A percentile compares a stretch with the other conserved stretches of the same genome.
These are phyloP conservation scores for Pocillopora meandrina DNA, from an alignment of 92 coral and sea anemone species.

Conservation along the genomic window DNA sequence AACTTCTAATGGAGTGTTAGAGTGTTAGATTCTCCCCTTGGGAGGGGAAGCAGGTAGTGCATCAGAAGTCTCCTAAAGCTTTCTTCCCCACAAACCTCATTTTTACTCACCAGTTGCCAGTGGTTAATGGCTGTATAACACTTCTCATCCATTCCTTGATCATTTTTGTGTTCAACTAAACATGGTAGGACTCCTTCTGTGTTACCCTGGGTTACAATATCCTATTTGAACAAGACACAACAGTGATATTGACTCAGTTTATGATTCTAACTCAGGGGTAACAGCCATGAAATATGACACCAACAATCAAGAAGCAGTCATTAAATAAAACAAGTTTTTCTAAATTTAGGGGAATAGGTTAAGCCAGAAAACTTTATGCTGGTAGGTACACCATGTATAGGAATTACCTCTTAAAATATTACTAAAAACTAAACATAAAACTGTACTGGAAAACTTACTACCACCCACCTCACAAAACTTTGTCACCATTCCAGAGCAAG, in stretches of 20 bases:
- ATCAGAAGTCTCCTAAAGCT: not conserved
- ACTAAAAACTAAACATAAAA: no score
- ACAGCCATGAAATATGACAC: no score
- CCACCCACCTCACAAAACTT: constrained; percentile 80
- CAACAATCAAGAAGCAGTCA: no score
- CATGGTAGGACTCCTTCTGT: constrained; percentile 91
- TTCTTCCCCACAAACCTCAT: not conserved
- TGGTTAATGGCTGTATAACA: constrained; percentile 91
- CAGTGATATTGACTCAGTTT: no score
- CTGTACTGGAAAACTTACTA: not conserved
- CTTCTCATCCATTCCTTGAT: constrained; percentile 82
- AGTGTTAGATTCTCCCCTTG: no score
- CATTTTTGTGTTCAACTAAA: constrained; percentile 84
- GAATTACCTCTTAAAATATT: no score
- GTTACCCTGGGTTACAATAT: constrained; percentile 69
- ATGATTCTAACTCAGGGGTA: no score
- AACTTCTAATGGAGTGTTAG: no score
- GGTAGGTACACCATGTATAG: no score
- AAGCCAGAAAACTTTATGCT: no score
- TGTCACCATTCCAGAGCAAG: constrained; percentile 89
- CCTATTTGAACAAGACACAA: constrained; percentile 42
- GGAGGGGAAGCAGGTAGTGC: not conserved
- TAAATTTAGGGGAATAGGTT: no score
- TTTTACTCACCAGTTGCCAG: constrained; percentile 86
- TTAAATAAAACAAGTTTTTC: no score